Evolutionary conservation across 2,113 vertebrate genomes (phyloP).

Genomic region (Peromyscus maniculatus): DNA sequence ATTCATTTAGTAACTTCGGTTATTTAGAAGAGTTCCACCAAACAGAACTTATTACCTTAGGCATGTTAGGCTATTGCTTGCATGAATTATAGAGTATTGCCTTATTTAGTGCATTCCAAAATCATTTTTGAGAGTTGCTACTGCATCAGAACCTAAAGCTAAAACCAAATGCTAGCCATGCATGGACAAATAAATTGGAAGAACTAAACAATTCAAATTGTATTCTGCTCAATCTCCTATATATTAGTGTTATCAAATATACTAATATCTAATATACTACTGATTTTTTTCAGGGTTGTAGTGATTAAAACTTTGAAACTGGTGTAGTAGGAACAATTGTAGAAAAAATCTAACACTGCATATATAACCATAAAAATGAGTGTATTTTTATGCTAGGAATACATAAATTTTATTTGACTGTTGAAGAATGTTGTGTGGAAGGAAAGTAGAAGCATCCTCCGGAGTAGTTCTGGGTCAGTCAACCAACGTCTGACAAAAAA

Average conservation of each 20-base stretch:
- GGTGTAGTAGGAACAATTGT: background rate
- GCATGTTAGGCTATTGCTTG: conserved; percentile 46
- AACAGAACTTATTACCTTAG: conserved; percentile 27
- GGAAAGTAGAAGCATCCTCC: background rate
- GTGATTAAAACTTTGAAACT: conserved; percentile 5
- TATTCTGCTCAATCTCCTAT: background rate
- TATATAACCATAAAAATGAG: background rate
- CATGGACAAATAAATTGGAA: background rate
- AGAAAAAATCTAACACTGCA: conserved; percentile 7
- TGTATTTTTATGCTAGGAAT: background rate
- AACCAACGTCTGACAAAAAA: conserved; percentile 64
- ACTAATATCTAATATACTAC: background rate
- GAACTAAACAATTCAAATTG: background rate
- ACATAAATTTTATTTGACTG: background rate
- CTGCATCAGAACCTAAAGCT: background rate
- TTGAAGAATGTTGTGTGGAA: background rate
- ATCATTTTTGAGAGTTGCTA: conserved; percentile 13
- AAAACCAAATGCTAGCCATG: background rate
- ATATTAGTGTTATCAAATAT: background rate
- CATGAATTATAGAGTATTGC: conserved; percentile 7
- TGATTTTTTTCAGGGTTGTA: background rate
- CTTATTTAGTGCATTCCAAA: conserved; percentile 55
- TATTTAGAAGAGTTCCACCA: conserved; percentile 63
- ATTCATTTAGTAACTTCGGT: conserved; percentile 75
- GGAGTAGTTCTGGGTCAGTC: background rate